Percentiles rank a stretch among this genome's conserved stretches.
Conservation (phyloP, 2,888 invertebrate genomes). For the Camponotus fellah region DNA sequence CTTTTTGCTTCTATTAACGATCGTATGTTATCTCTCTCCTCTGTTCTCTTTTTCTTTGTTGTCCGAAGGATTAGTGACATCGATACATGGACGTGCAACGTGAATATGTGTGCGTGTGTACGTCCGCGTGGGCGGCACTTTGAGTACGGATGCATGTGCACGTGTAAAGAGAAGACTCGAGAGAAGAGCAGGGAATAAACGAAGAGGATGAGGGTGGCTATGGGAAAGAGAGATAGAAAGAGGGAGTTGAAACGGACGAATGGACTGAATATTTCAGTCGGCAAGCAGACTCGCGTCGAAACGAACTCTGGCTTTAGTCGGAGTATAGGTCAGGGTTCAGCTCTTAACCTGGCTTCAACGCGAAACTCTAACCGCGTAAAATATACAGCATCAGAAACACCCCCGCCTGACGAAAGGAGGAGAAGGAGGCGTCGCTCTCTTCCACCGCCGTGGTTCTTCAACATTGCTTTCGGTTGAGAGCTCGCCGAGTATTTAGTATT, state of each 20-base stretch:
- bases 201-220: slow-evolving; percentile 21
- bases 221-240: slow-evolving; percentile 39
- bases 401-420: neutral
- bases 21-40: slow-evolving; percentile 3
- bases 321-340: slow-evolving; percentile 78
- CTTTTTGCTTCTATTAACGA: neutral
- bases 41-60: slow-evolving; percentile 6
- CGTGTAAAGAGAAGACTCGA: slow-evolving; percentile 22
- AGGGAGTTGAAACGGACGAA: slow-evolving; percentile 59
- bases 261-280: slow-evolving; percentile 79
- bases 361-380: slow-evolving; percentile 72
- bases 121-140: slow-evolving; percentile 6
- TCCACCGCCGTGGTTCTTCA: slow-evolving; percentile 7
- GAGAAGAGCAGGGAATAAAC: neutral
- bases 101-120: neutral
- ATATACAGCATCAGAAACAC: slow-evolving; percentile 67
- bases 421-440: neutral
- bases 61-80: slow-evolving; percentile 51
- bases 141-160: neutral
- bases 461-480: neutral
- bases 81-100: slow-evolving; percentile 38
- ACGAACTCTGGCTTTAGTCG: slow-evolving; percentile 74
- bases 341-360: slow-evolving; percentile 64
- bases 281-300: slow-evolving; percentile 72
- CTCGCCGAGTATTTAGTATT: slow-evolving; percentile 35